These are phyloP conservation scores for Oscheius sp. DNA, from an alignment of 2,888 invertebrate species.

Conservation along the genomic window DNA sequence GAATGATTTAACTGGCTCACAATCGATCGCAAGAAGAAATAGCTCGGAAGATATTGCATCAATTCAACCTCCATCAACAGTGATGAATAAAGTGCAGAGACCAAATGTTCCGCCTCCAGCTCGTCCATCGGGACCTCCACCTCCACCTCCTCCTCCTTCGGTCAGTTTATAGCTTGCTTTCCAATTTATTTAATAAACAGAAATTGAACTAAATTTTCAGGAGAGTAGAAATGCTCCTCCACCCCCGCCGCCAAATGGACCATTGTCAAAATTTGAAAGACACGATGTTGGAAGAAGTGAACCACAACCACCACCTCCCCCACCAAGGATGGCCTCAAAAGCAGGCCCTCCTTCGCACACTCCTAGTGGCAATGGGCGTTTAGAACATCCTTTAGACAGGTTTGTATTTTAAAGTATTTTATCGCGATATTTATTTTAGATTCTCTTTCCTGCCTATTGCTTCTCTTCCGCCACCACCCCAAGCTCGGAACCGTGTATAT, in stretches of 20 bases:
- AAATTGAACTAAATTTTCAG: too few species aligned
- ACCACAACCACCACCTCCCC: slow-evolving; percentile 26
- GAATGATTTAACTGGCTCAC: slow-evolving; percentile 18
- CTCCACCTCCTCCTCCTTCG: slow-evolving; percentile 38
- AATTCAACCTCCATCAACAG: slow-evolving; percentile 11
- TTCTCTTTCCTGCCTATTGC: slow-evolving; percentile 49
- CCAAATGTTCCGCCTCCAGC: slow-evolving; percentile 41
- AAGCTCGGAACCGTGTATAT: slow-evolving; percentile 4
- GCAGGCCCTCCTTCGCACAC: neutral
- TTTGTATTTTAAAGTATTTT: neutral
- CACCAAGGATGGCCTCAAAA: slow-evolving; percentile 34
- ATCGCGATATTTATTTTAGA: slow-evolving; percentile 24
- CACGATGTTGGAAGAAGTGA: neutral
- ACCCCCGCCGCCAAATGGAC: slow-evolving; percentile 27
- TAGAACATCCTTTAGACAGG: slow-evolving; percentile 12
- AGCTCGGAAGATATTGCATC: slow-evolving; percentile 22
- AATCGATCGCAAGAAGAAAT: neutral
- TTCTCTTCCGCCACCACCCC: slow-evolving; percentile 51
- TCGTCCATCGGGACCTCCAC: slow-evolving; percentile 49
- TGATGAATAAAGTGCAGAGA: neutral
- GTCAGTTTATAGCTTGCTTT: too few species aligned
- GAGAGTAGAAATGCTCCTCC: too few species aligned
- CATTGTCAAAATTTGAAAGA: too few species aligned
- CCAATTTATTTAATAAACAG: too few species aligned
- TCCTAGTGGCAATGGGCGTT: slow-evolving; percentile 1